A percentile compares a stretch with the other conserved stretches of the same genome.
Evolutionary conservation across 1,140 invertebrate species (phyloP).

Genomic region (Copidosoma floridanum): DNA sequence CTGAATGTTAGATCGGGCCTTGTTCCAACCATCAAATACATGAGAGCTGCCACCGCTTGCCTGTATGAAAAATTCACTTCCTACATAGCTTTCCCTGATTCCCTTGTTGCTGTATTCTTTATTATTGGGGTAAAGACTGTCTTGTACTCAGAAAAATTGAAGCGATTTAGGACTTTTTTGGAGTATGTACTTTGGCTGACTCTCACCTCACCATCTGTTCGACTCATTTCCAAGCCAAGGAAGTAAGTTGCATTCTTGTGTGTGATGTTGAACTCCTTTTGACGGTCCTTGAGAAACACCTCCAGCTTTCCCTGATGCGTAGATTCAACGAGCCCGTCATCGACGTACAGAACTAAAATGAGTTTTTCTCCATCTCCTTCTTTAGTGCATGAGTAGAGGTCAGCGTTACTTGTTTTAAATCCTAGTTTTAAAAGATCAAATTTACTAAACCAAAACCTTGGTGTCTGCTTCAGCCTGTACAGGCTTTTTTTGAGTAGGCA

Average conservation of each 20-base stretch:
- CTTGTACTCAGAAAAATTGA: conserved; percentile 44
- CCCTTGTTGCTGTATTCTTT: no score
- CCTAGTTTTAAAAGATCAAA: conserved; percentile 36
- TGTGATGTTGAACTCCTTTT: conserved; percentile 36
- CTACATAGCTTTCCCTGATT: no score
- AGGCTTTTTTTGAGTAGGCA: no score
- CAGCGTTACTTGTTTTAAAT: conserved; percentile 40
- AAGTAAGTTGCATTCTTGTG: conserved; percentile 31
- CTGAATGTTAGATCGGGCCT: no score
- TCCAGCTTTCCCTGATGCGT: conserved; percentile 27
- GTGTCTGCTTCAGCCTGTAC: no score
- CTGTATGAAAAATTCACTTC: no score
- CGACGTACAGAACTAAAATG: conserved; percentile 46
- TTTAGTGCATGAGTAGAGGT: conserved; percentile 42
- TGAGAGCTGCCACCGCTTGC: no score
- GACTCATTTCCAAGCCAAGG: conserved; percentile 39
- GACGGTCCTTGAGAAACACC: conserved; percentile 31
- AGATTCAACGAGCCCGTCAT: conserved; percentile 47
- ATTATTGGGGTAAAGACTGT: conserved; percentile 41
- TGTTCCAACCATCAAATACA: no score
- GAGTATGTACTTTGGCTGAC: conserved; percentile 42
- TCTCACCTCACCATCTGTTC: conserved; percentile 27
- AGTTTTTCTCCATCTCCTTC: conserved; percentile 25
- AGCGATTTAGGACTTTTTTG: conserved; percentile 41
- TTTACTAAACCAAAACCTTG: no score